These are phyloP conservation scores for Dasyprocta punctata DNA, from an alignment of 2,113 vertebrate genomes.

Conservation along the genomic window DNA sequence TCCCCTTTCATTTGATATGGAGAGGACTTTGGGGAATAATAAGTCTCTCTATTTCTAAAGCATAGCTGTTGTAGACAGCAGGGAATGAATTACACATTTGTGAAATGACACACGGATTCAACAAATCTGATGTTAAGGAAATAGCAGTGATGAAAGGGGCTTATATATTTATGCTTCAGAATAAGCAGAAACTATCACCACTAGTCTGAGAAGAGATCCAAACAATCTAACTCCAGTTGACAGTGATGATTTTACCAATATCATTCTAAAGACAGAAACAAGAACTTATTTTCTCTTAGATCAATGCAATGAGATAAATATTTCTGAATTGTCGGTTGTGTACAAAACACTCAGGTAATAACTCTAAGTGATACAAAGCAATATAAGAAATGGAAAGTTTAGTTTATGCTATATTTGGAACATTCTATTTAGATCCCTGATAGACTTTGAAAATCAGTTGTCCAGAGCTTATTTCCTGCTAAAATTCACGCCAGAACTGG, in stretches of 20 bases:
- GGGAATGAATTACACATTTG: background rate
- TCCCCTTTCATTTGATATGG: background rate
- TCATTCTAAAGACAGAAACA: background rate
- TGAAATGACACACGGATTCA: slow-evolving; percentile 43
- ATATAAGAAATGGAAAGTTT: background rate
- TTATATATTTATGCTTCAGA: slow-evolving; percentile 24
- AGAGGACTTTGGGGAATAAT: background rate
- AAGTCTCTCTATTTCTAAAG: slow-evolving; percentile 31
- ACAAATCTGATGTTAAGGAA: slow-evolving; percentile 45
- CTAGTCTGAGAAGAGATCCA: slow-evolving; percentile 28
- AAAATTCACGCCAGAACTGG: background rate
- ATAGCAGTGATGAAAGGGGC: background rate
- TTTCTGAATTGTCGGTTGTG: background rate
- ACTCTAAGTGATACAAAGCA: background rate
- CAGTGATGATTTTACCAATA: slow-evolving; percentile 17
- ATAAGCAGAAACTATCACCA: slow-evolving; percentile 15
- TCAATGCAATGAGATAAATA: background rate
- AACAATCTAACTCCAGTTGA: background rate
- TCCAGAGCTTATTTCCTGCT: background rate
- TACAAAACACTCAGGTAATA: slow-evolving; percentile 1
- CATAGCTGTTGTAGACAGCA: background rate
- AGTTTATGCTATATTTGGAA: background rate
- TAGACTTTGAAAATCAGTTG: slow-evolving; percentile 14
- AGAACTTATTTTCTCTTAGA: slow-evolving; percentile 3
- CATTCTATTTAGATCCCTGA: background rate